Percentiles rank a stretch among this genome's conserved stretches.
These are phyloP conservation scores for Morelia viridis DNA, from an alignment of 2,797 vertebrate species.

Conservation along the genomic window DNA sequence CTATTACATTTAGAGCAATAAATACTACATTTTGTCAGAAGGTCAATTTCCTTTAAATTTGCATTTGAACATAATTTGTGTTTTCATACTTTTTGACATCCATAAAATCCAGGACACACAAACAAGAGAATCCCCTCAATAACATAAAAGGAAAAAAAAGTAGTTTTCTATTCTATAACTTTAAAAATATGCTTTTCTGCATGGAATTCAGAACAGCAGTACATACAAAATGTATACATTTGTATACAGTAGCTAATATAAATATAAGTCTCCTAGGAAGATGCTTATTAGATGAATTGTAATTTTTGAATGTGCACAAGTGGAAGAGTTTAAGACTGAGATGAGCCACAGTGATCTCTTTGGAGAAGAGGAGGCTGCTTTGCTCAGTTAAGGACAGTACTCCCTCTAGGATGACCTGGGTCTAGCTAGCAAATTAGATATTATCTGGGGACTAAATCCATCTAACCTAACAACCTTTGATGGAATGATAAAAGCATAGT, in stretches of 20 bases:
- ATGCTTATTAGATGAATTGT: not conserved
- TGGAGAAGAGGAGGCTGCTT: not conserved
- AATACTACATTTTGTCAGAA: not conserved
- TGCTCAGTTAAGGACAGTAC: not conserved
- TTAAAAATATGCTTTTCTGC: not conserved
- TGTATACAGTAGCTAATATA: not conserved
- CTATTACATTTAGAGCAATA: not conserved
- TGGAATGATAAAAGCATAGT: no score
- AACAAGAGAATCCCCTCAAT: not conserved
- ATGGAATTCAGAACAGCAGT: not conserved
- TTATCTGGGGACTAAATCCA: not conserved
- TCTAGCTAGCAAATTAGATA: not conserved
- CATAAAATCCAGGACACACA: not conserved
- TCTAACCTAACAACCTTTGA: not conserved
- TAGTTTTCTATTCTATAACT: not conserved
- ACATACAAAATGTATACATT: not conserved
- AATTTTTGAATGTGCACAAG: not conserved
- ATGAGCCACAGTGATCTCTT: not conserved
- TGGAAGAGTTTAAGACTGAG: not conserved
- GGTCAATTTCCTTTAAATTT: not conserved
- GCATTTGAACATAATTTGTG: not conserved
- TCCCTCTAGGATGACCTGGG: not conserved
- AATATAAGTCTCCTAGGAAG: not conserved
- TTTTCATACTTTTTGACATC: not conserved
- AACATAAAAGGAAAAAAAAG: not conserved